These are phyloP conservation scores for Thermophis baileyi DNA, from an alignment of 2,113 vertebrate species.

Conservation along the genomic window DNA sequence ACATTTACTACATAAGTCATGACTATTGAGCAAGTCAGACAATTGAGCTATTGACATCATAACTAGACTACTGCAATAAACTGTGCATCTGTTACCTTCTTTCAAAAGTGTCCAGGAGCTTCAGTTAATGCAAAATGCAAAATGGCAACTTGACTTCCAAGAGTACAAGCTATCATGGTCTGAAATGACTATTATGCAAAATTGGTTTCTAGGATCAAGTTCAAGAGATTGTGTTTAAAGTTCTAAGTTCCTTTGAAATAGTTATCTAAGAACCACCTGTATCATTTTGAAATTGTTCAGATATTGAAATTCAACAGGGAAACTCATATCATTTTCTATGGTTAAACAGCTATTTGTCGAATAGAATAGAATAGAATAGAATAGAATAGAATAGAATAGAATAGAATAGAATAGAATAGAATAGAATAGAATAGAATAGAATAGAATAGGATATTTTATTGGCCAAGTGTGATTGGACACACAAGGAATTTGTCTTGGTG, in stretches of 20 bases:
- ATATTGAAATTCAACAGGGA: background rate
- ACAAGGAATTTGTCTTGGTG: no score
- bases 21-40: background rate
- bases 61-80: background rate
- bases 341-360: background rate
- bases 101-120: background rate
- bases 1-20: background rate
- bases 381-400: no score
- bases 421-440: no score
- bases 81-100: background rate
- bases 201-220: background rate
- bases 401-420: no score
- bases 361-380: no score
- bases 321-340: background rate
- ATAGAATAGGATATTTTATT: no score
- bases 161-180: background rate
- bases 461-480: no score
- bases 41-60: background rate
- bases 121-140: background rate
- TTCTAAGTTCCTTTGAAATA: background rate
- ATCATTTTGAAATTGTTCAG: background rate
- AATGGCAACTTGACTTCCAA: background rate
- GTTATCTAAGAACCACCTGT: background rate
- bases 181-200: background rate
- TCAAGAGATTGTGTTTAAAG: background rate